A percentile compares a stretch with the other conserved stretches of the same genome.
These are phyloP conservation scores for Lordiphosa collinella DNA, from an alignment of 1,140 invertebrate genomes.

Conservation along the genomic window DNA sequence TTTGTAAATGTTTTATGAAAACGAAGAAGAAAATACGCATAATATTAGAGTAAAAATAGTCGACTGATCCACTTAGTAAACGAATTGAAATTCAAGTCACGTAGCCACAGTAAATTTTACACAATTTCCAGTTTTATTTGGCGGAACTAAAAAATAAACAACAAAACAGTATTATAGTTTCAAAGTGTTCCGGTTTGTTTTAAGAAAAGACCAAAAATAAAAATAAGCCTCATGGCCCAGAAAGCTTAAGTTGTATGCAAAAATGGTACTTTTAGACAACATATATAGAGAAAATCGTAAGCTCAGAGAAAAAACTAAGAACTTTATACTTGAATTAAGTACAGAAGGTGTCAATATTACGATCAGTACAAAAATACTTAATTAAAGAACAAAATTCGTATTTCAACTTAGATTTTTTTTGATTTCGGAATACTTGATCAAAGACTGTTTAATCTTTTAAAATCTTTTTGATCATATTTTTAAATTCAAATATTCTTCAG, in stretches of 20 bases:
- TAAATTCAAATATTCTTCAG: no score
- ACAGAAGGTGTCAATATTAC: no score
- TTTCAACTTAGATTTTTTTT: no score
- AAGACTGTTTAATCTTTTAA: no score
- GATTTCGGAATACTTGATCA: no score
- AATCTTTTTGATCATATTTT: no score
- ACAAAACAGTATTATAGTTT: slow-evolving; percentile 37
- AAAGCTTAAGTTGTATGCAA: slow-evolving; percentile 48
- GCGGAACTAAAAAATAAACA: slow-evolving; percentile 39
- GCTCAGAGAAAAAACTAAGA: no score
- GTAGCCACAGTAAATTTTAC: slow-evolving; percentile 30
- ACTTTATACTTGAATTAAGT: no score
- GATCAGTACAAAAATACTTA: no score
- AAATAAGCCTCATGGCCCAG: not conserved
- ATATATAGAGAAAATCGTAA: no score
- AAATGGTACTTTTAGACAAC: no score
- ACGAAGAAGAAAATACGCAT: slow-evolving; percentile 37
- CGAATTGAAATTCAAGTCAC: slow-evolving; percentile 25
- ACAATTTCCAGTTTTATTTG: slow-evolving; percentile 38
- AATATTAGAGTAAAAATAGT: slow-evolving; percentile 20
- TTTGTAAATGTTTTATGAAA: slow-evolving; percentile 33
- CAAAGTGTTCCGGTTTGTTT: slow-evolving; percentile 49
- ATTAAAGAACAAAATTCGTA: no score
- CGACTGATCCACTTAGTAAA: slow-evolving; percentile 16
- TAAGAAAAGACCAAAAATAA: not conserved